Evolutionary conservation across 53 echinoderm and acorn worm genomes (phyloP).

Genomic region (Temnopleurus reevesii): DNA sequence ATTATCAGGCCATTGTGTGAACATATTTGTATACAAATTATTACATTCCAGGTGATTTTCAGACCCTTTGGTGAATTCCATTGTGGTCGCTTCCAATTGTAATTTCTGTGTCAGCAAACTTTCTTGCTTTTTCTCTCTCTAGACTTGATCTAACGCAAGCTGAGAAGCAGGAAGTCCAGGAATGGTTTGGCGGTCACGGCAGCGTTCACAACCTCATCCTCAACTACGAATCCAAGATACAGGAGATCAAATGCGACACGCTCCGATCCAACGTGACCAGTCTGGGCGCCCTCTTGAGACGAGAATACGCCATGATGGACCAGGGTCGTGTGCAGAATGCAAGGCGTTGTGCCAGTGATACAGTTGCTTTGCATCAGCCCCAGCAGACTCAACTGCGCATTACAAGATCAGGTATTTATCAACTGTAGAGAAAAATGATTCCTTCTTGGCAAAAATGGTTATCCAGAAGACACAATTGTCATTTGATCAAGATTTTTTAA

Average conservation of each 20-base stretch:
- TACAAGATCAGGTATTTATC: background rate
- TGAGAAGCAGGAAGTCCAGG: constrained; percentile 27
- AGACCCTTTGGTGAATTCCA: too few relatives aligned
- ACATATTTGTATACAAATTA: too few relatives aligned
- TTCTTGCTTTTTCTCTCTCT: background rate
- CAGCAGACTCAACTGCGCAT: background rate
- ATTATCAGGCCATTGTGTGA: too few relatives aligned
- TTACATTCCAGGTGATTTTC: too few relatives aligned
- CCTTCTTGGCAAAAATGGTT: too few relatives aligned
- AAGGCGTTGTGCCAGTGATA: constrained; percentile 2
- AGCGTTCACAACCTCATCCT: constrained; percentile 34
- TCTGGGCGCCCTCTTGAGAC: constrained; percentile 35
- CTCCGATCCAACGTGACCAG: constrained; percentile 20
- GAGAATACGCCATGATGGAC: background rate
- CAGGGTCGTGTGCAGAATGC: background rate
- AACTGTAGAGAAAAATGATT: too few relatives aligned
- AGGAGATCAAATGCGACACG: background rate
- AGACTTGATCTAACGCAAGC: constrained; percentile 38
- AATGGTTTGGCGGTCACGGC: constrained; percentile 53
- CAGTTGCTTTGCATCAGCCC: background rate
- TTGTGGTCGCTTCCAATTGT: too few relatives aligned
- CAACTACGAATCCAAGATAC: constrained; percentile 34
- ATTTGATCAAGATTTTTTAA: too few relatives aligned
- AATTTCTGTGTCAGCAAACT: too few relatives aligned
- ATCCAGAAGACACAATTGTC: too few relatives aligned